Evolutionary conservation across 2,888 invertebrate species (phyloP).

Genomic region (Amphimallon solstitiale): DNA sequence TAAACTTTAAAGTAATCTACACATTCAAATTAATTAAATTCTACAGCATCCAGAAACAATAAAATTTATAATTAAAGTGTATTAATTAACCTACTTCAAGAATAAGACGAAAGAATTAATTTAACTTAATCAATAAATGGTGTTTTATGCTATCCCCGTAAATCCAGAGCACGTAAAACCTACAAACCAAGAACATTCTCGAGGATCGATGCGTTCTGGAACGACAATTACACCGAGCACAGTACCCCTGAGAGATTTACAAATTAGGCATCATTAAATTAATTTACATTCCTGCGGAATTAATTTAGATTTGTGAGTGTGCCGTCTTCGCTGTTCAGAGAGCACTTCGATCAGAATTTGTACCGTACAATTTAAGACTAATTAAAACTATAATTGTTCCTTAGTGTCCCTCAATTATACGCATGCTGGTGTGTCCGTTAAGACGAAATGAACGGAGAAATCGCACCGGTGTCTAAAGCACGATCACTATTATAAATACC

Average conservation of each 20-base stretch:
- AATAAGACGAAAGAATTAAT: no score
- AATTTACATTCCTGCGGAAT: slow-evolving; percentile 41
- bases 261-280: slow-evolving; percentile 42
- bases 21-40: no score
- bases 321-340: background rate
- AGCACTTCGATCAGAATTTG: slow-evolving; percentile 31
- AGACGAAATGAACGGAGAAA: slow-evolving; percentile 45
- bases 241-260: slow-evolving; percentile 34
- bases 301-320: slow-evolving; percentile 35
- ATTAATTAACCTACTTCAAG: no score
- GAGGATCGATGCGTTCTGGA: slow-evolving; percentile 24
- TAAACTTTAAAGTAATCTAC: no score
- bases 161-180: slow-evolving; percentile 10
- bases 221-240: slow-evolving; percentile 30
- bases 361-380: slow-evolving; percentile 46
- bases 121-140: no score
- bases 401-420: slow-evolving; percentile 45
- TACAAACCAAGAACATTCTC: background rate
- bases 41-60: no score
- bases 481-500: no score
- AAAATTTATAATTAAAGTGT: no score
- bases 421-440: slow-evolving; percentile 47
- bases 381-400: slow-evolving; percentile 50
- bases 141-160: no score
- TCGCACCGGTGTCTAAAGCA: no score